A percentile compares a stretch with the other conserved stretches of the same genome.
These are phyloP conservation scores for Corydoras sp. DNA, from an alignment of 2,113 vertebrate species.

Conservation along the genomic window DNA sequence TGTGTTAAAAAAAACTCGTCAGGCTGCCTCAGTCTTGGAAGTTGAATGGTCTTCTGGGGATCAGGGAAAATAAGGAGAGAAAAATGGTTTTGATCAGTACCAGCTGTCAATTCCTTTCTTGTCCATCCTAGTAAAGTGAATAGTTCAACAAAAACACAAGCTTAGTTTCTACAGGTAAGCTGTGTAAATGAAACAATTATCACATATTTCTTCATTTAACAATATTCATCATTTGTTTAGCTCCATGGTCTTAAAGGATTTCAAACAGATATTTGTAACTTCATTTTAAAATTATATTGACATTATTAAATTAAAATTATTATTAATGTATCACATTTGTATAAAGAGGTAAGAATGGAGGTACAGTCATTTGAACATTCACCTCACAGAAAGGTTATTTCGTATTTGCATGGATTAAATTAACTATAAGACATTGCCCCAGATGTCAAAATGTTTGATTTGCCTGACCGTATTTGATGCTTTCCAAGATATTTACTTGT, in stretches of 20 bases:
- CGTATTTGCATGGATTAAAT: too few species aligned
- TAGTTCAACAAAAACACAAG: conserved; percentile 42
- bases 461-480: too few species aligned
- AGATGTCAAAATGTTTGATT: too few species aligned
- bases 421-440: too few species aligned
- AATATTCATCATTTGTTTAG: background rate
- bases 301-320: too few species aligned
- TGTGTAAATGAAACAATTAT: conserved; percentile 46
- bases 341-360: too few species aligned
- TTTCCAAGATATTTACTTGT: too few species aligned
- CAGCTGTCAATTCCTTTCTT: conserved; percentile 62
- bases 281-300: background rate
- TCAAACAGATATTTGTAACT: conserved; percentile 14
- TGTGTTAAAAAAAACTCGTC: conserved; percentile 43
- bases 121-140: conserved; percentile 46
- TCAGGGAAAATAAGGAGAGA: conserved; percentile 51
- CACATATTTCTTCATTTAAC: background rate
- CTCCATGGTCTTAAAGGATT: background rate
- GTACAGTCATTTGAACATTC: too few species aligned
- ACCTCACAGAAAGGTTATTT: too few species aligned
- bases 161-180: conserved; percentile 29
- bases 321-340: too few species aligned
- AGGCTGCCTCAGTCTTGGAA: conserved; percentile 54
- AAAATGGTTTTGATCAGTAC: conserved; percentile 61
- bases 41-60: conserved; percentile 54